Evolutionary conservation across 2,888 invertebrate genomes (phyloP).

Genomic region (Drosophila koepferae): DNA sequence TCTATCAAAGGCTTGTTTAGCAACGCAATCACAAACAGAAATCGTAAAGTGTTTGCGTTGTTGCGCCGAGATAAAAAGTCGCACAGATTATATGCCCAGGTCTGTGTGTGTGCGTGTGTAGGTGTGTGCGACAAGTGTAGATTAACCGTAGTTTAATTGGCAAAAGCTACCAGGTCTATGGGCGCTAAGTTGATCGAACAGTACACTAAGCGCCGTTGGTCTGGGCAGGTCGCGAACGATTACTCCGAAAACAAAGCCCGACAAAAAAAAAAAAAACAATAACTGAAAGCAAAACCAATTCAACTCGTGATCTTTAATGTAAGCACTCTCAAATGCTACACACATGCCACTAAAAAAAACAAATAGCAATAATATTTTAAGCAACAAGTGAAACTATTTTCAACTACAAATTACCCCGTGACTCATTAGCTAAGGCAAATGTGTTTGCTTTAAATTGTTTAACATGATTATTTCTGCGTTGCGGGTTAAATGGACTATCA

Average conservation of each 20-base stretch:
- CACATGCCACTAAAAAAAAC: conserved; percentile 11
- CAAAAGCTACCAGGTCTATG: conserved; percentile 57
- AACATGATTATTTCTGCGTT: conserved; percentile 21
- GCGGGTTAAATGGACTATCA: conserved; percentile 20
- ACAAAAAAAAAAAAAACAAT: background rate
- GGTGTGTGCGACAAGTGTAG: conserved; percentile 56
- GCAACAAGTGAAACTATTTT: conserved; percentile 7
- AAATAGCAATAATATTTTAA: background rate
- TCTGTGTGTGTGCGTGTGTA: conserved; percentile 8
- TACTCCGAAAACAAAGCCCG: conserved; percentile 11
- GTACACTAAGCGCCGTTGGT: conserved; percentile 62
- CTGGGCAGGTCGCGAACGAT: conserved; percentile 65
- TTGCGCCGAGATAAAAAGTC: conserved; percentile 65
- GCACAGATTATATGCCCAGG: conserved; percentile 49
- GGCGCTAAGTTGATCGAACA: conserved; percentile 60
- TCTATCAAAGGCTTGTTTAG: conserved; percentile 67
- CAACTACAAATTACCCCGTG: background rate
- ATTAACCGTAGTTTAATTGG: conserved; percentile 73
- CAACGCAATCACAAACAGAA: conserved; percentile 59
- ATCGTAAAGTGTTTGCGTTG: conserved; percentile 70
- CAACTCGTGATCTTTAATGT: conserved; percentile 21
- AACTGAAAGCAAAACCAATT: background rate
- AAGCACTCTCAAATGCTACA: conserved; percentile 22
- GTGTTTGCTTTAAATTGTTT: conserved; percentile 8
- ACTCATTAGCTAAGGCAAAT: conserved; percentile 2